Percentiles rank a stretch among this genome's conserved stretches.
phyloP scores from a whole-genome alignment of 2,113 vertebrate species.

The Atlantisia rogersi region DNA sequence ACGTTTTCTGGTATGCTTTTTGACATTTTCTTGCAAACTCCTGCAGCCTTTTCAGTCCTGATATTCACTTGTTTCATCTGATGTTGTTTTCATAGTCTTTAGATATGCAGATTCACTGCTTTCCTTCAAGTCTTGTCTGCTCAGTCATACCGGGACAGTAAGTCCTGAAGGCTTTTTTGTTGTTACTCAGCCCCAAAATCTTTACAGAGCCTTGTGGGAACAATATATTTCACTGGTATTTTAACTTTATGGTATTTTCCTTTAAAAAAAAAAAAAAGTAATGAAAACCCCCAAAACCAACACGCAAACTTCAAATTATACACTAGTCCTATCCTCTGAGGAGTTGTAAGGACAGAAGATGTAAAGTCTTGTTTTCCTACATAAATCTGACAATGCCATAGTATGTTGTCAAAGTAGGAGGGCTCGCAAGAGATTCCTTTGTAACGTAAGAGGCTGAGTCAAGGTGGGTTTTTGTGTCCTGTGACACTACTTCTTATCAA shows the following conservation, averaged over 20 bases:
- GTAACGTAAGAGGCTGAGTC: background rate
- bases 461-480: background rate
- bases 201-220: background rate
- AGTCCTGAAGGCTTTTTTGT: slow-evolving; percentile 11
- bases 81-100: slow-evolving; percentile 65
- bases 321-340: background rate
- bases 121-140: slow-evolving; percentile 45
- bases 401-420: background rate
- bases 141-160: slow-evolving; percentile 11
- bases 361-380: background rate
- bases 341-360: background rate
- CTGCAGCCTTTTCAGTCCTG: slow-evolving; percentile 75
- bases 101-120: slow-evolving; percentile 64
- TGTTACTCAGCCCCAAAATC: background rate
- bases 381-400: background rate
- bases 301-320: background rate
- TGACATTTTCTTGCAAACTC: slow-evolving; percentile 78
- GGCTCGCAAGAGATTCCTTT: background rate
- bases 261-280: background rate
- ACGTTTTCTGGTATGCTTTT: slow-evolving; percentile 73
- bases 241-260: background rate
- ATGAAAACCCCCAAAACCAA: rapidly evolving
- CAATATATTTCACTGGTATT: background rate
- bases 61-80: slow-evolving; percentile 72
- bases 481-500: background rate